Conservation (phyloP, 2,888 invertebrate genomes). For the Idaea dimidiata region DNA sequence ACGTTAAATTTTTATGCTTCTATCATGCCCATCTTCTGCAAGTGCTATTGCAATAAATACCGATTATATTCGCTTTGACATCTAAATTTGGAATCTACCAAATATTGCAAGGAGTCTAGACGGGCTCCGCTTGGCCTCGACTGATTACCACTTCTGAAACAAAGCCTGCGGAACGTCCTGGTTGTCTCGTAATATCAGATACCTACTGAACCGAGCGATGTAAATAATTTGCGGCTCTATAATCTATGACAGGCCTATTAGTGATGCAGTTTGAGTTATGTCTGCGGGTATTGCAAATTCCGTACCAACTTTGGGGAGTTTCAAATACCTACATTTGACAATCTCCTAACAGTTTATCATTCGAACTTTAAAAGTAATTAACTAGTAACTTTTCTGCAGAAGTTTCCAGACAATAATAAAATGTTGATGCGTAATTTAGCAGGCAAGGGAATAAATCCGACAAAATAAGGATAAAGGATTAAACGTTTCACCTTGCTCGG, state of each 20-base stretch:
- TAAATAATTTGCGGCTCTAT: slow-evolving; percentile 51
- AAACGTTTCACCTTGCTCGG: slow-evolving; percentile 17
- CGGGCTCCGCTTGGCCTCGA: slow-evolving; percentile 24
- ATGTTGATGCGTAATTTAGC: neutral
- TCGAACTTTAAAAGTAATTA: neutral
- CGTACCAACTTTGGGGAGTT: neutral
- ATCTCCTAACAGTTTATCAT: neutral
- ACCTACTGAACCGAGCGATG: slow-evolving; percentile 51
- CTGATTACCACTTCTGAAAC: slow-evolving; percentile 63
- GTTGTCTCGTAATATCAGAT: slow-evolving; percentile 61
- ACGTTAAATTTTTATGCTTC: too few relatives aligned
- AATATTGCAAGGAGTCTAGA: slow-evolving; percentile 59
- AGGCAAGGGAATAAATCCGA: neutral
- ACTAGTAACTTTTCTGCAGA: neutral
- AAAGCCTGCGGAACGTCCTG: slow-evolving; percentile 59
- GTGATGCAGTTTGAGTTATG: slow-evolving; percentile 18
- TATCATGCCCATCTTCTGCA: too few relatives aligned
- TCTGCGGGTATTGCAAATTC: slow-evolving; percentile 10
- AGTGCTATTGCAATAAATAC: neutral
- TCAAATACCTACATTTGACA: neutral
- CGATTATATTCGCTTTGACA: slow-evolving; percentile 24
- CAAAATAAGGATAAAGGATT: neutral
- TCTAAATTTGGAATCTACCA: slow-evolving; percentile 64
- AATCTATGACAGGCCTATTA: slow-evolving; percentile 29
- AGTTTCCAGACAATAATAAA: neutral